Percentiles rank a stretch among this genome's conserved stretches.
These are phyloP conservation scores for Drosophila sp. DNA, from an alignment of 1,140 invertebrate genomes.

Conservation along the genomic window DNA sequence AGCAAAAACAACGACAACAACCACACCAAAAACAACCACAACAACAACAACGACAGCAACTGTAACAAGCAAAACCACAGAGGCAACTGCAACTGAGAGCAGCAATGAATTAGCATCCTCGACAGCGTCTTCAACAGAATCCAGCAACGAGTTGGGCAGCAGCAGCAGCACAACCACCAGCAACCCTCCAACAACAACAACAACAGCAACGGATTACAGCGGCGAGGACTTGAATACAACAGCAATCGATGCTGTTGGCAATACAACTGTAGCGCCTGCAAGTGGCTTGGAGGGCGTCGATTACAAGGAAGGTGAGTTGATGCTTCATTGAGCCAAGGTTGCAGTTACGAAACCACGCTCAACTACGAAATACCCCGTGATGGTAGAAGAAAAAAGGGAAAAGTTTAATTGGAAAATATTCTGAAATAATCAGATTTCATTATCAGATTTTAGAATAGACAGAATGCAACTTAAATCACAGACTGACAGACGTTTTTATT, in stretches of 20 bases:
- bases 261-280: constrained; percentile 68
- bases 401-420: not conserved
- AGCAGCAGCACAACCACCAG: constrained; percentile 25
- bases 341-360: not conserved
- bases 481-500: too few relatives aligned
- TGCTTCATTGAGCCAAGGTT: not conserved
- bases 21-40: constrained; percentile 25
- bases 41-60: constrained; percentile 56
- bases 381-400: not conserved
- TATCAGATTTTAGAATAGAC: too few relatives aligned
- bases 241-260: constrained; percentile 55
- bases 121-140: constrained; percentile 59
- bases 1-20: constrained; percentile 31
- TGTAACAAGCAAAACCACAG: constrained; percentile 71
- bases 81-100: constrained; percentile 66
- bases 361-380: not conserved
- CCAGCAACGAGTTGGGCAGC: constrained; percentile 51
- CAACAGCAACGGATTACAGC: constrained; percentile 61
- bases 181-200: constrained; percentile 32
- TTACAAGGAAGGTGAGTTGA: constrained; percentile 81
- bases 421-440: too few relatives aligned
- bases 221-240: constrained; percentile 57
- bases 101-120: constrained; percentile 64
- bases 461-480: too few relatives aligned
- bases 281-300: constrained; percentile 79